Evolutionary conservation across 2,797 vertebrate species (phyloP).

Genomic region (Margarornis squamiger): DNA sequence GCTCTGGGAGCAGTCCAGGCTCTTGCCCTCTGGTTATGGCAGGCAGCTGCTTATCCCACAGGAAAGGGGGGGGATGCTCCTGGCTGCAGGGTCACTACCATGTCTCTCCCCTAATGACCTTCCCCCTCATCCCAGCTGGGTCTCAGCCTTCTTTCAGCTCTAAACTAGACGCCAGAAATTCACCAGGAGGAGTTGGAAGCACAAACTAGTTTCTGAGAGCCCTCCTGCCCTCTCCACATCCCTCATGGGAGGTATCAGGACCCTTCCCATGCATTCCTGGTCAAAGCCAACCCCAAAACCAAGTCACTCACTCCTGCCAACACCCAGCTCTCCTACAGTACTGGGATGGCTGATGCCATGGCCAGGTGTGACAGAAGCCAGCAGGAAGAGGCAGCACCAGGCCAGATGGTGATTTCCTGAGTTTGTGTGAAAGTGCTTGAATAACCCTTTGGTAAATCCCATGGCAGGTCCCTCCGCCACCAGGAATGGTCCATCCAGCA

Average conservation of each 20-base stretch:
- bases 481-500: rapidly evolving
- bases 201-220: rapidly evolving
- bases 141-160: neutral
- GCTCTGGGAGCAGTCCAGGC: neutral
- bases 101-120: too few species aligned
- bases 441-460: neutral
- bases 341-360: rapidly evolving
- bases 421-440: neutral
- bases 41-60: rapidly evolving
- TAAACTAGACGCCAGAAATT: neutral
- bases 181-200: neutral
- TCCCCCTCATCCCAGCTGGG: neutral
- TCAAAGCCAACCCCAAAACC: neutral
- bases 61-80: neutral
- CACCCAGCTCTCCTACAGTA: neutral
- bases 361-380: rapidly evolving
- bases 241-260: rapidly evolving
- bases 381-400: rapidly evolving
- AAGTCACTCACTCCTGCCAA: neutral
- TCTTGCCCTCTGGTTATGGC: neutral
- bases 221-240: neutral
- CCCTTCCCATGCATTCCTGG: rapidly evolving
- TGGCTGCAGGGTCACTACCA: neutral
- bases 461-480: rapidly evolving
- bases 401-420: neutral